Percentiles rank a stretch among this genome's conserved stretches.
These are phyloP conservation scores for Drosophila formosana DNA, from an alignment of 2,888 invertebrate genomes.

Conservation along the genomic window DNA sequence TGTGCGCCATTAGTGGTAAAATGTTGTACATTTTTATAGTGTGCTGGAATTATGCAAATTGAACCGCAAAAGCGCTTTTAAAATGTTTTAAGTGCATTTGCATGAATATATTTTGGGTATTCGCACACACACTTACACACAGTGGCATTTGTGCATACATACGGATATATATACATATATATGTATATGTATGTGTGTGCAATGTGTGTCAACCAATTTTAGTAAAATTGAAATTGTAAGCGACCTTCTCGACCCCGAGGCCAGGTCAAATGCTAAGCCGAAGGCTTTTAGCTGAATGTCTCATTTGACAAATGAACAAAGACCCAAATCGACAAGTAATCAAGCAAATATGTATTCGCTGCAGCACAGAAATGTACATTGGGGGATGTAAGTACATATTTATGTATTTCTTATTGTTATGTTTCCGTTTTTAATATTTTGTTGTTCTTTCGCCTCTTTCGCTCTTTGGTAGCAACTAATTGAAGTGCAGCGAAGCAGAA, in stretches of 20 bases:
- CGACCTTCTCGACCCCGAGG: conserved; percentile 52
- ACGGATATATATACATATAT: conserved; percentile 10
- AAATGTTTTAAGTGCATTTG: conserved; percentile 81
- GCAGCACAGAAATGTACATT: neutral
- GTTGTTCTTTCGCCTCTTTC: conserved; percentile 18
- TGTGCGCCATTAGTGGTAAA: conserved; percentile 78
- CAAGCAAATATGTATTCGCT: conserved; percentile 41
- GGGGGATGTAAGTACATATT: neutral
- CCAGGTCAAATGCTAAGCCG: conserved; percentile 48
- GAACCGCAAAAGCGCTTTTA: conserved; percentile 81
- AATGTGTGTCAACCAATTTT: conserved; percentile 79
- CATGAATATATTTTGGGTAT: conserved; percentile 75
- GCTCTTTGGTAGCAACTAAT: conserved; percentile 60
- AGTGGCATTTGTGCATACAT: neutral
- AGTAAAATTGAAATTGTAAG: conserved; percentile 73
- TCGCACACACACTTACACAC: conserved; percentile 37
- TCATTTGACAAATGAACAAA: conserved; percentile 66
- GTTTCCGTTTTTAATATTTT: conserved; percentile 18
- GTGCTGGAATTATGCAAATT: conserved; percentile 81
- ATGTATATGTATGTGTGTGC: conserved; percentile 22
- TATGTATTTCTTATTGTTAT: conserved; percentile 33
- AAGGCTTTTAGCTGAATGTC: conserved; percentile 34
- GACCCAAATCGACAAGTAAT: conserved; percentile 46
- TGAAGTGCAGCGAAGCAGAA: conserved; percentile 78
- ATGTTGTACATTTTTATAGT: conserved; percentile 81